A percentile compares a stretch with the other conserved stretches of the same genome.
phyloP scores from a whole-genome alignment of 2,888 invertebrate genomes.

The Terebella lapidaria region DNA sequence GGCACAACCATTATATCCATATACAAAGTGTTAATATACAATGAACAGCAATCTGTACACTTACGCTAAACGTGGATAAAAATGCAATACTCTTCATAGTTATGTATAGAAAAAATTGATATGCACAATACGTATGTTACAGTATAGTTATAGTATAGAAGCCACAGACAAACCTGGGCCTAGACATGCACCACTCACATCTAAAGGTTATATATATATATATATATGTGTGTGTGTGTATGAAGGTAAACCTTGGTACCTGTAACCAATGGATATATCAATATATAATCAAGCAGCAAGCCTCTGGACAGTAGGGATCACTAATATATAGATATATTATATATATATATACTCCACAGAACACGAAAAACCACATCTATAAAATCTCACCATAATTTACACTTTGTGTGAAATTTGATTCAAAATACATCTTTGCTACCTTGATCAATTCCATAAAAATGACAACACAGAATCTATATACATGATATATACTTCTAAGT shows the following conservation, averaged over 20 bases:
- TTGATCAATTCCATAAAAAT: background rate
- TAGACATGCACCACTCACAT: too few species aligned
- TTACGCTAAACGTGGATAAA: too few species aligned
- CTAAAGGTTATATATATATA: too few species aligned
- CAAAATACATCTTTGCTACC: background rate
- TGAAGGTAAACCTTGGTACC: too few species aligned
- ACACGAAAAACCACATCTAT: background rate
- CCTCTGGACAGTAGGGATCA: background rate
- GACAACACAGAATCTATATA: background rate
- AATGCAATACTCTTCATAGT: background rate
- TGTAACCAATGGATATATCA: background rate
- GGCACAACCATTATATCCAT: background rate
- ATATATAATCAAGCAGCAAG: background rate
- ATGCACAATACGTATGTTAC: background rate
- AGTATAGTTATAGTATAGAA: too few species aligned
- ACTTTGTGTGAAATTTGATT: too few species aligned
- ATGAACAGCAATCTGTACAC: too few species aligned
- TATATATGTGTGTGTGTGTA: too few species aligned
- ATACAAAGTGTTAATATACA: too few species aligned
- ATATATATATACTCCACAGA: background rate
- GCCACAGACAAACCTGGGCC: too few species aligned
- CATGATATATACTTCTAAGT: background rate
- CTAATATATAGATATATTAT: background rate
- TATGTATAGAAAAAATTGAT: background rate
- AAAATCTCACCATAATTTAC: background rate